Percentiles rank a stretch among this genome's conserved stretches.
phyloP scores from a whole-genome alignment of 2,888 invertebrate species.

The Timandra comae region DNA sequence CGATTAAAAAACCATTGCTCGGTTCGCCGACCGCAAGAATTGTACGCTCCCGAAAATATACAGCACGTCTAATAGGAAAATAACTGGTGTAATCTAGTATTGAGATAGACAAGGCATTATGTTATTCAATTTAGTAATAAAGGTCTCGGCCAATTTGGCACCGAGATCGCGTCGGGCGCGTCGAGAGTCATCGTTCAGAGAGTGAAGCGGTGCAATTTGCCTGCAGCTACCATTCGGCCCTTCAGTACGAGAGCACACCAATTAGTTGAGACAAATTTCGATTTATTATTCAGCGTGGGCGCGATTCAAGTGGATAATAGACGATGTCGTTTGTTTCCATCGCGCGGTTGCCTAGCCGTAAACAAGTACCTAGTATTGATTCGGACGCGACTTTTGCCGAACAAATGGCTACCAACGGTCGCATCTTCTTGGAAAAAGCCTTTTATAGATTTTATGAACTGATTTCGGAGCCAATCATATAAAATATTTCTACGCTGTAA shows the following conservation, averaged over 20 bases:
- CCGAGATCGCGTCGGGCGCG: conserved; percentile 15
- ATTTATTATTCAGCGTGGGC: conserved; percentile 56
- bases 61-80: conserved; percentile 21
- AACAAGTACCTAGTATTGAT: conserved; percentile 30
- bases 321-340: conserved; percentile 32
- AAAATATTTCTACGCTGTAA: too few relatives aligned
- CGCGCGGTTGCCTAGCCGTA: conserved; percentile 25
- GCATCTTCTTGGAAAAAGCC: conserved; percentile 9
- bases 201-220: conserved; percentile 60
- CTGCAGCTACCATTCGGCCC: conserved; percentile 43
- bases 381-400: conserved; percentile 12
- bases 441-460: too few relatives aligned
- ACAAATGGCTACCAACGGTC: conserved; percentile 4
- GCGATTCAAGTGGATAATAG: conserved; percentile 49
- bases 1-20: conserved; percentile 26
- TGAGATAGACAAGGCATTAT: conserved; percentile 37
- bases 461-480: too few relatives aligned
- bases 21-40: conserved; percentile 24
- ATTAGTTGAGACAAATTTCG: conserved; percentile 61
- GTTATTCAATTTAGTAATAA: conserved; percentile 56
- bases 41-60: conserved; percentile 24
- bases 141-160: conserved; percentile 55
- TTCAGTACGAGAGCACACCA: conserved; percentile 52
- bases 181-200: conserved; percentile 43
- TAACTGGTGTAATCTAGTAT: conserved; percentile 20